Base-by-base conservation (phyloP, 2,113 vertebrate genomes). In the Saiga tatarica region DNA sequence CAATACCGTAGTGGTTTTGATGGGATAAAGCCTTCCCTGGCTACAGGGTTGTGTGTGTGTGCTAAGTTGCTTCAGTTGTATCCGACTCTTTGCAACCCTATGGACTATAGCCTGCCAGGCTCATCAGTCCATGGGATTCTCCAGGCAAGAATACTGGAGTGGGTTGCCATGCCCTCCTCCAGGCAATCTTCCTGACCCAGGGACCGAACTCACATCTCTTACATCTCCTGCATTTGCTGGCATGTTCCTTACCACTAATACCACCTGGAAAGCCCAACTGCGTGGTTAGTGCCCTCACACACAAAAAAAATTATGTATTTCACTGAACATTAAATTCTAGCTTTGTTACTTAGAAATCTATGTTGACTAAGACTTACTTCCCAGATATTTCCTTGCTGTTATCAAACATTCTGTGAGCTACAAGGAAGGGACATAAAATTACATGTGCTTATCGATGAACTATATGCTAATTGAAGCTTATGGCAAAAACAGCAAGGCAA, bases 51-150 rank as follows among this genome's bases (percentile, higher is more conserved):
- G n/a, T 23, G 10, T 36, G 1, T 39, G n/a, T 11, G 1, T 25
- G 10, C n/a, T 74, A 74, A 39, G 36, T 12, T 71, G 19, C 10
- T 39, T 71, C 67, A 39, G 67, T 39, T 39, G 10, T 39, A 6
- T 39, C n/a, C 1, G 0, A 25, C n/a, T 74, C 67, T 39, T 71
- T 39, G 67, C 67, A 74, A 74, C 21, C 19, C 67, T 74, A 3
- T 0, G 21, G 19, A 39, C 21, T 6, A 1, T 23, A 39, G n/a
- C 67, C 67, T 12, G 10, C 10, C n/a, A 39, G n/a, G n/a, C 2
- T 39, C n/a, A 5, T 71, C 10, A 12, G n/a, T 12, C 17, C 19
- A 11, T 39, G 67, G 19, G 67, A 19, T 36, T 71, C 64, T 71
- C 9, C 9, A 21, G 64, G n/a, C 64, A 36, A 36, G 64, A 71